phyloP scores from a whole-genome alignment of 2,113 vertebrate species.

The Uria aalge region DNA sequence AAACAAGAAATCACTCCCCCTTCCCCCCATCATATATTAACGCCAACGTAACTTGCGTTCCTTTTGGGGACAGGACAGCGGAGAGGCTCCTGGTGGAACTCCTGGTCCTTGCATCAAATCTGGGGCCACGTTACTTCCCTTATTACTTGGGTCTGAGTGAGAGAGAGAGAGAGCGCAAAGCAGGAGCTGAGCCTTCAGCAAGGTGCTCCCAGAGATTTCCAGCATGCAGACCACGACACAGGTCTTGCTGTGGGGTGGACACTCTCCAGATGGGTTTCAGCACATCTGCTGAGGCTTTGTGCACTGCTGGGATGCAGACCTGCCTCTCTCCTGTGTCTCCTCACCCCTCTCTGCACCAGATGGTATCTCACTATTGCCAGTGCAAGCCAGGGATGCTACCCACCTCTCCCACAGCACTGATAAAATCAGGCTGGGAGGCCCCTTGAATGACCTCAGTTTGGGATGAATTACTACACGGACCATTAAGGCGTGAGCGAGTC shows the following conservation, averaged over 20 bases:
- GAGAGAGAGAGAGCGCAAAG: background rate
- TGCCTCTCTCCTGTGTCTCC: no score
- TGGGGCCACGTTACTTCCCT: background rate
- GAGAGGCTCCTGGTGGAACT: background rate
- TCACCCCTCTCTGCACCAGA: background rate
- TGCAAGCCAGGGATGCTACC: no score
- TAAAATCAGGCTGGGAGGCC: background rate
- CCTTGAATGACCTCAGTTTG: no score
- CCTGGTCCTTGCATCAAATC: background rate
- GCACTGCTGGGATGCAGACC: background rate
- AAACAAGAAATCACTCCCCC: background rate
- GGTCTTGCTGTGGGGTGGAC: background rate
- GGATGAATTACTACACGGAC: background rate
- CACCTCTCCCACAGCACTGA: background rate
- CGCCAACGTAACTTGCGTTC: background rate
- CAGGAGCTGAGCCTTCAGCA: background rate
- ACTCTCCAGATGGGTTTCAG: background rate
- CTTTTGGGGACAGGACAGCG: background rate
- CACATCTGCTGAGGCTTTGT: background rate
- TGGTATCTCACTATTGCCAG: background rate
- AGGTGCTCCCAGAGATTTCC: background rate
- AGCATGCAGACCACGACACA: background rate
- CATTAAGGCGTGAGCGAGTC: background rate
- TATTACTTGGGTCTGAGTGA: background rate
- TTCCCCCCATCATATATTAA: background rate